Evolutionary conservation across 2,113 vertebrate species (phyloP), one percentile per base, ranked within the genome.

Genomic region (Parus major): DNA sequence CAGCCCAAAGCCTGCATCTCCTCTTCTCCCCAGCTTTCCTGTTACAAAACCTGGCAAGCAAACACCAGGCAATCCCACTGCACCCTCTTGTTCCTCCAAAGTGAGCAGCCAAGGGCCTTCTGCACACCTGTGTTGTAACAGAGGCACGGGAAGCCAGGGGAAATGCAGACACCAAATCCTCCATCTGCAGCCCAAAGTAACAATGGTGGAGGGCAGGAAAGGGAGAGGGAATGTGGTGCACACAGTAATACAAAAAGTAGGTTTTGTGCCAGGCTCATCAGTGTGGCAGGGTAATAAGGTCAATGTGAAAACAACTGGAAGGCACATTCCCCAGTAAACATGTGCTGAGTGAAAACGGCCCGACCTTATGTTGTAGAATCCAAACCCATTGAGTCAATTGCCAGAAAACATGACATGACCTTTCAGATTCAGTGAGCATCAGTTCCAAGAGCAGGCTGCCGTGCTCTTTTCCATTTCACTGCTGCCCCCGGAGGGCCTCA

Each of bases 321-420:
- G 99, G 98, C 99, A 98, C 95, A 97, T 98, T 99, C 98, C 98
- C 98, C 97, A 96, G 98, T 98, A 99, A 99, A 99, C 98, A 97
- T 97, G 98, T 97, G 98, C 98, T 98, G 98, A 98, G 98, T 98
- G 97, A 96, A 98, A 98, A 98, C 95, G 94, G 98, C 98, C 98
- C 85, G 81, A 98, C 99, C 98, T 98, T 98, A 98, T 98, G 98
- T 97, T 98, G 98, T 98, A 98, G 98, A 98, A 98, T 99, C 98
- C 98, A 99, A 99, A 99, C 98, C 98, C 99, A 99, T 98, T 94
- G 98, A 99, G 98, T 99, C 99, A 99, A 99, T 99, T 99, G 99
- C 98, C 98, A 98, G 98, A 98, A 99, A 99, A 99, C 98, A 98
- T 98, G 99, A 99, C 98, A 98, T 98, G 99, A 99, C 99, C 99